These are phyloP conservation scores for Pygocentrus nattereri DNA, from an alignment of 2,797 vertebrate species.

Conservation along the genomic window DNA sequence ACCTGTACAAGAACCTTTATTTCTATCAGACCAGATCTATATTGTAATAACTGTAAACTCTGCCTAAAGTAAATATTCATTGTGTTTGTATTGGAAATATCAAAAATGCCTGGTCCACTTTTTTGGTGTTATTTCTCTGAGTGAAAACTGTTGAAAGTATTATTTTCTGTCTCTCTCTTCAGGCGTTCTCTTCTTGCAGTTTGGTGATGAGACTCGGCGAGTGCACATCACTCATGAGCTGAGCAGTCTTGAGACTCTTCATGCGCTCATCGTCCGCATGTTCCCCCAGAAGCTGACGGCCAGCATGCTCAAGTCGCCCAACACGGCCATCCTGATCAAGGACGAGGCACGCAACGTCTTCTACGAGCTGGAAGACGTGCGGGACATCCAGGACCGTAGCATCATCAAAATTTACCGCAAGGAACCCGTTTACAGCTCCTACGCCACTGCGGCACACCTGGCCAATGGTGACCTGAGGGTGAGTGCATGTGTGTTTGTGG, in stretches of 20 bases:
- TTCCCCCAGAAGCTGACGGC: slow-evolving; percentile 99
- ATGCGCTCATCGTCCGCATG: slow-evolving; percentile 98
- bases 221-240: slow-evolving; percentile 99
- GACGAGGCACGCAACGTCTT: slow-evolving; percentile 97
- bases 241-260: slow-evolving; percentile 97
- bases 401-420: slow-evolving; percentile 99
- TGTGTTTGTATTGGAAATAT: no score
- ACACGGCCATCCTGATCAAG: slow-evolving; percentile 98
- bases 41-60: no score
- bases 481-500: slow-evolving; percentile 62
- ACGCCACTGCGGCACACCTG: slow-evolving; percentile 90
- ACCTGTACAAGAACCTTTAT: no score
- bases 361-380: slow-evolving; percentile 97
- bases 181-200: slow-evolving; percentile 98
- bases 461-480: slow-evolving; percentile 97
- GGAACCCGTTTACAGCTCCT: slow-evolving; percentile 96
- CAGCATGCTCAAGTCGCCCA: slow-evolving; percentile 97
- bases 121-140: no score
- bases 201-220: slow-evolving; percentile 94
- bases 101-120: no score
- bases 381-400: slow-evolving; percentile 97
- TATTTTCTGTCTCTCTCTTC: slow-evolving; percentile 4
- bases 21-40: no score
- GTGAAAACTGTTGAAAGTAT: neutral
- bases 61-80: no score